Percentiles rank a stretch among this genome's conserved stretches.
Conservation (phyloP, 2,113 vertebrate genomes). For the Arizona elegans region DNA sequence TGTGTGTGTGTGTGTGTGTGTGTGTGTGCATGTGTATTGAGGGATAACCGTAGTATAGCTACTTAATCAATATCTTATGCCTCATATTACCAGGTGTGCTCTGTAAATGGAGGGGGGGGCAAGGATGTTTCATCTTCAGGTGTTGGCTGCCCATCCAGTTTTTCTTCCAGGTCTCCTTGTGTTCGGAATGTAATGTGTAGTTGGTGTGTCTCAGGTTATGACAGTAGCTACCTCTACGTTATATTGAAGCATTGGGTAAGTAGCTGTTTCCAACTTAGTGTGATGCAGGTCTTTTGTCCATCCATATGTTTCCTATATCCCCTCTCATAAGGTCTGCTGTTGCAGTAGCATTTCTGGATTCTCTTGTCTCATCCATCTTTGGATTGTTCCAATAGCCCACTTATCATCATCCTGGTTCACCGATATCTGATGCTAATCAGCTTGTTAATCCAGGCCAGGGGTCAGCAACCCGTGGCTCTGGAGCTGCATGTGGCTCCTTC, state of each 20-base stretch:
- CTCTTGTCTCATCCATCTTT: not conserved
- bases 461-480: too few species aligned
- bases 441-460: not conserved
- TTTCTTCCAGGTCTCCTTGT: not conserved
- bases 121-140: not conserved
- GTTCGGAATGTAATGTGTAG: not conserved
- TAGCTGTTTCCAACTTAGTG: too few species aligned
- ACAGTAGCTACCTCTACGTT: not conserved
- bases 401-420: not conserved
- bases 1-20: not conserved
- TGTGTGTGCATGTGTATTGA: not conserved
- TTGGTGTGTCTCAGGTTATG: not conserved
- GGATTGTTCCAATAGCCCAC: not conserved
- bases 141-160: not conserved
- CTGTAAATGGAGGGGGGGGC: not conserved
- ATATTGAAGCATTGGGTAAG: not conserved
- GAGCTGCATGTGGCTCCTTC: too few species aligned
- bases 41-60: not conserved
- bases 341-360: not conserved
- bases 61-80: not conserved
- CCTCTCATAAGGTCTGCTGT: not conserved
- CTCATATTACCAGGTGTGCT: not conserved
- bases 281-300: not conserved
- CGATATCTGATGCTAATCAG: not conserved
- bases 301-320: not conserved